A percentile compares a stretch with the other conserved stretches of the same genome.
Evolutionary conservation across 2,888 invertebrate genomes (phyloP).

Genomic region (Nemapogon koenigi): DNA sequence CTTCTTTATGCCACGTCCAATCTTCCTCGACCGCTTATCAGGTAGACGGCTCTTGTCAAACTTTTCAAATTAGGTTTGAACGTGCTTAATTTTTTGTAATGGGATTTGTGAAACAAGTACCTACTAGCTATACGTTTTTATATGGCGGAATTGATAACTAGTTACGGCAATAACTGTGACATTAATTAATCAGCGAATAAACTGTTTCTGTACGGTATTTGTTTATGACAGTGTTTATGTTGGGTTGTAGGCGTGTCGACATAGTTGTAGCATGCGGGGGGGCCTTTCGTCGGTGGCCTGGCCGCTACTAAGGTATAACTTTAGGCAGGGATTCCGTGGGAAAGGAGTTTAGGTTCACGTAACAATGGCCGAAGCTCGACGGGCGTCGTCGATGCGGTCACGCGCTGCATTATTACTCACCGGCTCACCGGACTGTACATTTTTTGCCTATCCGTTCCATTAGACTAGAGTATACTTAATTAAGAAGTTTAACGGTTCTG

Average conservation of each 20-base stretch:
- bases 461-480: neutral
- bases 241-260: too few relatives aligned
- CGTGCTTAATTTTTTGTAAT: slow-evolving; percentile 25
- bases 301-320: slow-evolving; percentile 4
- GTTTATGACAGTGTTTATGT: too few relatives aligned
- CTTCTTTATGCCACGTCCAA: slow-evolving; percentile 42
- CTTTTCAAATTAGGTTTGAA: slow-evolving; percentile 46
- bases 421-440: slow-evolving; percentile 13
- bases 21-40: slow-evolving; percentile 42
- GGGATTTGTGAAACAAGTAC: slow-evolving; percentile 6
- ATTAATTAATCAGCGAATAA: too few relatives aligned
- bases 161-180: too few relatives aligned
- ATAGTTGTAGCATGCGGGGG: too few relatives aligned
- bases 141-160: too few relatives aligned
- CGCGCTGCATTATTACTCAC: slow-evolving; percentile 22
- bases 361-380: slow-evolving; percentile 32
- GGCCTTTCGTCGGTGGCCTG: slow-evolving; percentile 1
- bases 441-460: slow-evolving; percentile 2
- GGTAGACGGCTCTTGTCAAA: slow-evolving; percentile 41
- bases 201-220: too few relatives aligned
- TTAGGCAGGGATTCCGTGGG: slow-evolving; percentile 28
- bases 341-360: slow-evolving; percentile 33
- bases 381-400: slow-evolving; percentile 43
- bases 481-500: neutral
- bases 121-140: neutral